Percentiles rank a stretch among this genome's conserved stretches.
phyloP scores from a whole-genome alignment of 2,888 invertebrate genomes.

The Diarsia mendica region DNA sequence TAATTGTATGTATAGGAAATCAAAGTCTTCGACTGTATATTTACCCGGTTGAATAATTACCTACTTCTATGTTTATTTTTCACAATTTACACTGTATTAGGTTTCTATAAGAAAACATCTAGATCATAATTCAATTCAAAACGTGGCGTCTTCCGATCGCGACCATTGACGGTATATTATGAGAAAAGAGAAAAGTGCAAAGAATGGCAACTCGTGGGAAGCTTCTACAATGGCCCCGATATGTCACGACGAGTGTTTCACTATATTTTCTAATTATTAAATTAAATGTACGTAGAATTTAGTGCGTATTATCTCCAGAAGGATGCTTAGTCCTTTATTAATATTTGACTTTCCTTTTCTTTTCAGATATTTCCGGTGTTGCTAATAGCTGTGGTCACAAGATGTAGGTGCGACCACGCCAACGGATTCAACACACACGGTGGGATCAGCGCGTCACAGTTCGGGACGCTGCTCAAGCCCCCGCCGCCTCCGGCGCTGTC shows the following conservation, averaged over 20 bases:
- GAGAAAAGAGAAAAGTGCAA: slow-evolving; percentile 89
- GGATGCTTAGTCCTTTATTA: neutral
- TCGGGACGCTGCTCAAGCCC: slow-evolving; percentile 84
- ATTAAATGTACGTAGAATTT: slow-evolving; percentile 53
- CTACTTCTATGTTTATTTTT: slow-evolving; percentile 34
- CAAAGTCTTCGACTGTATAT: neutral
- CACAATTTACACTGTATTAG: slow-evolving; percentile 41
- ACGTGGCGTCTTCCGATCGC: slow-evolving; percentile 81
- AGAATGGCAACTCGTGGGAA: slow-evolving; percentile 87
- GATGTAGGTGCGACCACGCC: slow-evolving; percentile 77
- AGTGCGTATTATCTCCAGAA: neutral
- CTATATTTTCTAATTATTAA: slow-evolving; percentile 86
- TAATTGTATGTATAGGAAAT: slow-evolving; percentile 12
- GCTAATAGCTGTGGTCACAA: slow-evolving; percentile 75
- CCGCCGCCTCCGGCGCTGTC: slow-evolving; percentile 83
- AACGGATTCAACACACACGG: slow-evolving; percentile 74
- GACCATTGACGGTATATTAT: slow-evolving; percentile 80
- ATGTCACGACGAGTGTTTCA: slow-evolving; percentile 85
- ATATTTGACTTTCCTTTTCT: slow-evolving; percentile 13
- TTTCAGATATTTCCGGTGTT: slow-evolving; percentile 83
- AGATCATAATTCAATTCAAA: slow-evolving; percentile 76
- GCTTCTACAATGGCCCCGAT: slow-evolving; percentile 81
- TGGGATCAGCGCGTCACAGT: slow-evolving; percentile 77
- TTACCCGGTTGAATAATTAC: slow-evolving; percentile 22
- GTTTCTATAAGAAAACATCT: slow-evolving; percentile 67